Evolutionary conservation across 2,113 vertebrate genomes (phyloP).

Genomic region (Nicator chloris): DNA sequence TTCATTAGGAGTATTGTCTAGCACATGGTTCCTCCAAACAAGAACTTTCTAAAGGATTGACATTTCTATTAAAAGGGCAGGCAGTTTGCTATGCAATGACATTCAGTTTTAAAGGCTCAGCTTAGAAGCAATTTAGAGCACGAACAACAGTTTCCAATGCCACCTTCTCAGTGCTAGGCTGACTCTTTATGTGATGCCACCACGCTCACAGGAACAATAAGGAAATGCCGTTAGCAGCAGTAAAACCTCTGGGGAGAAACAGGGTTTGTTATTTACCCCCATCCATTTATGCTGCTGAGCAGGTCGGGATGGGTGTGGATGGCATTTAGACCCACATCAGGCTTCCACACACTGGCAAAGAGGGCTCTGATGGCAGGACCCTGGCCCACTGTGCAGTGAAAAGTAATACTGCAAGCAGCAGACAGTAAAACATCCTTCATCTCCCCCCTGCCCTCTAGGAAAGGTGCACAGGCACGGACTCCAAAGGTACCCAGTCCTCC

Average conservation of each 20-base stretch:
- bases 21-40: conserved; percentile 35
- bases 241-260: background rate
- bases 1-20: conserved; percentile 48
- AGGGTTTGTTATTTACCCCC: background rate
- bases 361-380: background rate
- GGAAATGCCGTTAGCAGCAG: background rate
- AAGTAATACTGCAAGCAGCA: background rate
- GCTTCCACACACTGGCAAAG: background rate
- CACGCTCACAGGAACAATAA: background rate
- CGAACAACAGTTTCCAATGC: background rate
- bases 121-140: conserved; percentile 3
- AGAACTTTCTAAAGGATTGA: conserved; percentile 29
- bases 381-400: background rate
- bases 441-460: background rate
- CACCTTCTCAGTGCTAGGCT: background rate
- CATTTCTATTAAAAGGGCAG: conserved; percentile 57
- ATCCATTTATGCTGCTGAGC: background rate
- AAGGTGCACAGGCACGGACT: background rate
- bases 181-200: background rate
- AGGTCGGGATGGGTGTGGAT: background rate
- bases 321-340: background rate
- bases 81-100: conserved; percentile 7
- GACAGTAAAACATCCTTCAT: background rate
- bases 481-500: background rate
- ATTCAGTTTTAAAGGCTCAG: conserved; percentile 25